Evolutionary conservation across 2,888 invertebrate species (phyloP), one percentile per base, ranked within the genome.

Genomic region (Drosophila tanythrix): DNA sequence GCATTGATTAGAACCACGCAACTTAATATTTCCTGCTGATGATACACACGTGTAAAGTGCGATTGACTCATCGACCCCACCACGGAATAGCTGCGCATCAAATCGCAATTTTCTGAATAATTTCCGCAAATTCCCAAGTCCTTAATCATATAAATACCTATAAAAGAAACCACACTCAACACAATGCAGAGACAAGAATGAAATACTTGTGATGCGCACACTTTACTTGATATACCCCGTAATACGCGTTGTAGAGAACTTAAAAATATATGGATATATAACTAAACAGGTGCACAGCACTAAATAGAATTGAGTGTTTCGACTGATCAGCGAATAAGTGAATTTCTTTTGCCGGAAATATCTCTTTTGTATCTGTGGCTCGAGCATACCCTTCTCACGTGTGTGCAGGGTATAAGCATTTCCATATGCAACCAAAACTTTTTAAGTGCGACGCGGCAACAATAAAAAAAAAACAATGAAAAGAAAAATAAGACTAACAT

Each of bases 111-210:
- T 63, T 67, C 63, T 33, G 48, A 62, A 68, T 74, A 77, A 80
- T 80, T 74, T 80, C 67, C 74, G 61, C 77, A 56, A 59, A 50
- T 58, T 55, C 56, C 67, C 71, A 79, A 84, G 68, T 70, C 63
- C 81, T 81, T 83, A 81, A 79, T 83, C 88, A 81, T 79, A 68
- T 68, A 70, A 74, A 84, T 71, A 70, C 57, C 71, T 11, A 70
- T 74, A 61, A 70, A 68, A 29, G n/a, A 15, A 52, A 31, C 8
- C 64, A 65, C 46, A 57, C 18, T 13, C 65, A 52, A 67, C 31
- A 68, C 43, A 76, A 72, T 46, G 27, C n/a, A 11, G 25, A 36
- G 11, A 56, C 13, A 21, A 55, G 21, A 40, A 13, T 13, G 2
- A 18, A 46, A 46, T 7, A 25, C 7, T 25, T 25, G 4, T 18